phyloP scores from a whole-genome alignment of 2,888 invertebrate species.

The Zygothrica quintamaculata region DNA sequence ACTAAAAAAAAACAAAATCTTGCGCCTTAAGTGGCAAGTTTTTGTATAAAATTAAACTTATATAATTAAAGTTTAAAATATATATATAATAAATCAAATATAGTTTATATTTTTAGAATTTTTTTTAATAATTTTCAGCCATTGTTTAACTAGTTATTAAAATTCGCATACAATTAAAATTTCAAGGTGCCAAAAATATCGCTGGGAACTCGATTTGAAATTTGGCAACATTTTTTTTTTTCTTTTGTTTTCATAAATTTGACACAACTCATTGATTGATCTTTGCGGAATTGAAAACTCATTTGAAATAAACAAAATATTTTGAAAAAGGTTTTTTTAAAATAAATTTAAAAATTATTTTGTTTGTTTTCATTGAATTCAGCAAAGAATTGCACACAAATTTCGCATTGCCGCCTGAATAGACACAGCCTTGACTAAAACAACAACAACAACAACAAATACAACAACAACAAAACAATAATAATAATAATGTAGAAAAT shows the following conservation, averaged over 20 bases:
- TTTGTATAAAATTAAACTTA: neutral
- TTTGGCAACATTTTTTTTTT: neutral
- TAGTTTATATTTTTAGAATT: no score
- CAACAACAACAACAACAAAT: constrained; percentile 38
- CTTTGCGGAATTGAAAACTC: constrained; percentile 29
- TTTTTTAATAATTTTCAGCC: neutral
- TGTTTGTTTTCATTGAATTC: constrained; percentile 43
- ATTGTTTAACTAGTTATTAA: constrained; percentile 17
- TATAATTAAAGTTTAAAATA: neutral
- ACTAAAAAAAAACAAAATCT: no score
- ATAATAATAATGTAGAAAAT: constrained; percentile 29
- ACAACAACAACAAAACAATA: constrained; percentile 39
- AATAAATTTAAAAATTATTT: no score
- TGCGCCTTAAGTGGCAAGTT: no score
- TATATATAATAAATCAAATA: neutral
- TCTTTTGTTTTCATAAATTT: constrained; percentile 5
- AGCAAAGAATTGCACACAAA: constrained; percentile 56
- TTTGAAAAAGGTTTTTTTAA: no score
- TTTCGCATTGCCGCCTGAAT: constrained; percentile 70
- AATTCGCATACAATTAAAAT: constrained; percentile 17
- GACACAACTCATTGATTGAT: constrained; percentile 5
- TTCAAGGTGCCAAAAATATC: constrained; percentile 12
- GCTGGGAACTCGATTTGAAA: constrained; percentile 5
- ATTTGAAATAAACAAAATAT: constrained; percentile 1
- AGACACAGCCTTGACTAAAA: constrained; percentile 58